Evolutionary conservation across 2,113 vertebrate genomes (phyloP).

Genomic region (Brachyistius frenatus): DNA sequence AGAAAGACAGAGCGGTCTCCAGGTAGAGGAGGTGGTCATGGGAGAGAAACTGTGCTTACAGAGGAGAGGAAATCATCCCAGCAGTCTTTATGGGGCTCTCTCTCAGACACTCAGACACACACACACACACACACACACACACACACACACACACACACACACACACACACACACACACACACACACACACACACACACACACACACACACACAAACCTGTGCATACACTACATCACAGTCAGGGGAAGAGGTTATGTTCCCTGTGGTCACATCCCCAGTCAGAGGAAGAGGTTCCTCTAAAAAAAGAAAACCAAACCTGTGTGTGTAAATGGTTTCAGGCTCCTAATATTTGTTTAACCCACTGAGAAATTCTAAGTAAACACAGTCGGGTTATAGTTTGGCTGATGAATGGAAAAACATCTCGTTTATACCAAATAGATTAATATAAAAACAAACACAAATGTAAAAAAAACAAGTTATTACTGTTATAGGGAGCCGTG

Average conservation of each 20-base stretch:
- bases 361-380: slow-evolving; percentile 28
- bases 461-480: no score
- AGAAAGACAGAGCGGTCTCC: slow-evolving; percentile 58
- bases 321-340: slow-evolving; percentile 30
- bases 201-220: slow-evolving; percentile 27
- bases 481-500: no score
- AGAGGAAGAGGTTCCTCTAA: slow-evolving; percentile 65
- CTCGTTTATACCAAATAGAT: neutral
- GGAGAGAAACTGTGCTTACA: slow-evolving; percentile 80
- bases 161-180: slow-evolving; percentile 24
- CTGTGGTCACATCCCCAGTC: slow-evolving; percentile 54
- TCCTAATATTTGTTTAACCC: slow-evolving; percentile 46
- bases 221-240: slow-evolving; percentile 41
- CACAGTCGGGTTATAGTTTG: neutral
- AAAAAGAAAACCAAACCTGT: slow-evolving; percentile 44
- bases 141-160: slow-evolving; percentile 28
- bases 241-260: slow-evolving; percentile 54
- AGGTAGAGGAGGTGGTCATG: slow-evolving; percentile 74
- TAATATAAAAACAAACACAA: no score
- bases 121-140: slow-evolving; percentile 28
- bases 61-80: slow-evolving; percentile 72
- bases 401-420: slow-evolving; percentile 11
- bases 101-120: slow-evolving; percentile 18
- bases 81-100: slow-evolving; percentile 62
- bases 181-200: slow-evolving; percentile 20